Evolutionary conservation across 2,888 invertebrate species (phyloP).

Genomic region (Cerastis leucographa): DNA sequence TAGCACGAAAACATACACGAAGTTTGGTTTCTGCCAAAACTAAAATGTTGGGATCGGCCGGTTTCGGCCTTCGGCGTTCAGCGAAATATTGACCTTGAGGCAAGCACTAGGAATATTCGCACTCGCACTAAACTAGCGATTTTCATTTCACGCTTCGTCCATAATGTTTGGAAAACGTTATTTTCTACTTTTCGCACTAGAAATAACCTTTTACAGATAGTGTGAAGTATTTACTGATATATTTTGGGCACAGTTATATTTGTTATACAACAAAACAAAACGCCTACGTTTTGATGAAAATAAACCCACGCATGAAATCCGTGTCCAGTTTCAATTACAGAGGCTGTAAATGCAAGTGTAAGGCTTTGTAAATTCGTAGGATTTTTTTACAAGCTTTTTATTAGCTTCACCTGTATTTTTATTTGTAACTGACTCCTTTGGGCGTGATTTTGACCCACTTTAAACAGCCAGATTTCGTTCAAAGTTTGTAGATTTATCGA

Average conservation of each 20-base stretch:
- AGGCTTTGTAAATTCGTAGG: too few species aligned
- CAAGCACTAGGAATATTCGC: constrained; percentile 33
- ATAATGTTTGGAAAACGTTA: constrained; percentile 28
- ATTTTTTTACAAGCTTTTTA: too few species aligned
- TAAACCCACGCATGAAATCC: too few species aligned
- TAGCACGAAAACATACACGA: constrained; percentile 35
- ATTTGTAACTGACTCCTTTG: too few species aligned
- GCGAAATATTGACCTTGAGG: constrained; percentile 21
- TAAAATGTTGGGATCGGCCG: constrained; percentile 3
- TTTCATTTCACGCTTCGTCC: constrained; percentile 39
- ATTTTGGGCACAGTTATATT: not conserved
- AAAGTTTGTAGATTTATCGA: too few species aligned
- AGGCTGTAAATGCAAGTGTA: too few species aligned
- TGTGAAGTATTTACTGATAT: not conserved
- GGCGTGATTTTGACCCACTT: too few species aligned
- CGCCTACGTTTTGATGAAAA: too few species aligned
- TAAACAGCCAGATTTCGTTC: too few species aligned
- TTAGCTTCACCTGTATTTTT: too few species aligned
- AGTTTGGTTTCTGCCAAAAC: constrained; percentile 37
- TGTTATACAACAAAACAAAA: not conserved
- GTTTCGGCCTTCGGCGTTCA: constrained; percentile 25
- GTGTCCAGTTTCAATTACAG: too few species aligned
- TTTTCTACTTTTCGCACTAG: constrained; percentile 23
- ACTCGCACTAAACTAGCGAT: constrained; percentile 31
- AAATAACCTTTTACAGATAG: constrained; percentile 12